Conservation (phyloP, 92 coral and sea anemone genomes). For the Zoanthus sociatus region DNA sequence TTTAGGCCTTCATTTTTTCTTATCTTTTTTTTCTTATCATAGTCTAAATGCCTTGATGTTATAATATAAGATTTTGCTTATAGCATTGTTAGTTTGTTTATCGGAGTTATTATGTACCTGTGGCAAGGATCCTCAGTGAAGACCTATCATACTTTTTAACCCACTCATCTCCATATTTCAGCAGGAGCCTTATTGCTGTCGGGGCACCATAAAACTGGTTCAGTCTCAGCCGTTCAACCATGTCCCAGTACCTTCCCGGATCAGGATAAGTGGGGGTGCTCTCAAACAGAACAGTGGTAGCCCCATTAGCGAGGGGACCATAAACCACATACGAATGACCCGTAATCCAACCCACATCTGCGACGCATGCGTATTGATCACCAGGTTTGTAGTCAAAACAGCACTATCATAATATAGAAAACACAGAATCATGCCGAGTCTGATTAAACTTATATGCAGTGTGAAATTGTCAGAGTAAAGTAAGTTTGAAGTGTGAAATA, state of each 20-base stretch:
- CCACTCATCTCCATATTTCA: constrained; percentile 86
- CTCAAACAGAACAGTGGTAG: constrained; percentile 92
- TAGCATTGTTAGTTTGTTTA: too few species aligned
- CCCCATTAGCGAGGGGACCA: constrained; percentile 97
- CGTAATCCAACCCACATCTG: constrained; percentile 99
- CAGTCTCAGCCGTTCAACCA: constrained; percentile 85
- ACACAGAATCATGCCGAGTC: not conserved
- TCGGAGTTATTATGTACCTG: constrained; percentile 65
- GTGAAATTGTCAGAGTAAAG: too few species aligned
- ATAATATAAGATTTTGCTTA: too few species aligned
- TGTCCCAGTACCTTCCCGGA: constrained; percentile 99
- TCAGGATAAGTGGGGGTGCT: constrained; percentile 99
- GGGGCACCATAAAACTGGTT: constrained; percentile 97
- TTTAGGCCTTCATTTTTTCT: too few species aligned
- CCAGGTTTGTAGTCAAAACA: constrained; percentile 94
- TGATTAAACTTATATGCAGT: not conserved
- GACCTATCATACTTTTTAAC: constrained; percentile 95
- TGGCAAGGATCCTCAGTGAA: constrained; percentile 86
- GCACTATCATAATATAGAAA: constrained; percentile 60
- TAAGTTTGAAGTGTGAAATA: too few species aligned
- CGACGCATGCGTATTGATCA: constrained; percentile 94
- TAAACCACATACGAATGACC: constrained; percentile 97
- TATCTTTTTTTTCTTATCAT: too few species aligned
- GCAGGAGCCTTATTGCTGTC: constrained; percentile 86
- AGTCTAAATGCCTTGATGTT: too few species aligned